Conservation (phyloP, 2,113 vertebrate species). For the Apteryx mantelli region DNA sequence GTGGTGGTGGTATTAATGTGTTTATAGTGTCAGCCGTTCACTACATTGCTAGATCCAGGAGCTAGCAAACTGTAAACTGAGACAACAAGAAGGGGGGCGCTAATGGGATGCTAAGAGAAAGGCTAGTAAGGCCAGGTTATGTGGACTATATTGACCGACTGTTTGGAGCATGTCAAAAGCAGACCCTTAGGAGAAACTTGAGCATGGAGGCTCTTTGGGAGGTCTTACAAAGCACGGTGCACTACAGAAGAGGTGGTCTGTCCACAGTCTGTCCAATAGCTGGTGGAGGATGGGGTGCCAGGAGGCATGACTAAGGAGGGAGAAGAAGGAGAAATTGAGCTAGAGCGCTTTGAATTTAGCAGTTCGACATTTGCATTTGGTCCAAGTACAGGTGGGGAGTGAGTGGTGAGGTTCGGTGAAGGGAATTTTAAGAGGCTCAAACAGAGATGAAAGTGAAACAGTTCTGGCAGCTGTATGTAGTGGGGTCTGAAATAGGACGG, state of each 20-base stretch:
- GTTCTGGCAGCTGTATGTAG: background rate
- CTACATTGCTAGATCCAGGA: background rate
- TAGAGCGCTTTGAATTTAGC: background rate
- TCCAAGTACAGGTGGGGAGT: background rate
- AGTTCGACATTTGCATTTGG: background rate
- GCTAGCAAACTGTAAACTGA: background rate
- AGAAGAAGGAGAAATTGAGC: background rate
- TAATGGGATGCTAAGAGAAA: background rate
- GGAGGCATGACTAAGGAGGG: background rate
- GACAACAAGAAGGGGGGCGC: background rate
- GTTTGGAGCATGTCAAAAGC: background rate
- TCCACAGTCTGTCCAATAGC: background rate
- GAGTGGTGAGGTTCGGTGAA: background rate
- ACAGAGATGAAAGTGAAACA: background rate
- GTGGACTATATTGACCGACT: background rate
- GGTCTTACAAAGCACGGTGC: background rate
- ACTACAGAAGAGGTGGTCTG: background rate
- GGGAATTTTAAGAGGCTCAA: background rate
- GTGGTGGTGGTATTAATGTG: background rate
- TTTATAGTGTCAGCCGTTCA: background rate
- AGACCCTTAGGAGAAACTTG: background rate
- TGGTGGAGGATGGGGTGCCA: background rate
- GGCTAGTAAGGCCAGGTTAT: background rate
- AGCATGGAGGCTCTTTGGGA: background rate
- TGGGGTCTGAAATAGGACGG: background rate